phyloP scores from a whole-genome alignment of 2,797 vertebrate genomes.

The Pangasius macronema region DNA sequence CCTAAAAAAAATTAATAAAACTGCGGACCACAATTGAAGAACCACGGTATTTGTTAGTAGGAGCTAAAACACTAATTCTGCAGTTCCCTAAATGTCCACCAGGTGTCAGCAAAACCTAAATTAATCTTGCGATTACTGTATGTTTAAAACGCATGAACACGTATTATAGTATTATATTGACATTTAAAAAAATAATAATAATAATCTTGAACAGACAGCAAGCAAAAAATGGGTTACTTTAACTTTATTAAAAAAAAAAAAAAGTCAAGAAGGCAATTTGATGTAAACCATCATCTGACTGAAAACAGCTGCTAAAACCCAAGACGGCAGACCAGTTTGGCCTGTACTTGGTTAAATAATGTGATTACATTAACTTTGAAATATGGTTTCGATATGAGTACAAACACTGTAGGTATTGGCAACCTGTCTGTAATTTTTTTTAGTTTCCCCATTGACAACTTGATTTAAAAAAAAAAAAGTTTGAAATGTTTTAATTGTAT shows the following conservation, averaged over 20 bases:
- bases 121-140: neutral
- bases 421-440: neutral
- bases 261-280: neutral
- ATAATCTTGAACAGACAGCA: neutral
- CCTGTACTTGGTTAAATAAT: neutral
- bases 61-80: neutral
- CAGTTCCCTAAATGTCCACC: slow-evolving; percentile 47
- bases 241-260: neutral
- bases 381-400: neutral
- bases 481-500: neutral
- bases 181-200: neutral
- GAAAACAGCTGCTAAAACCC: neutral
- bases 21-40: neutral
- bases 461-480: neutral
- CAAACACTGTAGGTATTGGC: neutral
- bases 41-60: neutral
- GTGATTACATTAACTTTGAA: neutral
- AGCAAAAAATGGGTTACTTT: neutral
- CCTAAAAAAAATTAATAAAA: neutral
- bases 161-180: neutral
- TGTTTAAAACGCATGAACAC: neutral
- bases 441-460: neutral
- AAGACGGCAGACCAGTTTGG: neutral
- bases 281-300: neutral
- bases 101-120: slow-evolving; percentile 40